Conservation (phyloP, 2,113 vertebrate species). For the Rhinoderma darwinii region DNA sequence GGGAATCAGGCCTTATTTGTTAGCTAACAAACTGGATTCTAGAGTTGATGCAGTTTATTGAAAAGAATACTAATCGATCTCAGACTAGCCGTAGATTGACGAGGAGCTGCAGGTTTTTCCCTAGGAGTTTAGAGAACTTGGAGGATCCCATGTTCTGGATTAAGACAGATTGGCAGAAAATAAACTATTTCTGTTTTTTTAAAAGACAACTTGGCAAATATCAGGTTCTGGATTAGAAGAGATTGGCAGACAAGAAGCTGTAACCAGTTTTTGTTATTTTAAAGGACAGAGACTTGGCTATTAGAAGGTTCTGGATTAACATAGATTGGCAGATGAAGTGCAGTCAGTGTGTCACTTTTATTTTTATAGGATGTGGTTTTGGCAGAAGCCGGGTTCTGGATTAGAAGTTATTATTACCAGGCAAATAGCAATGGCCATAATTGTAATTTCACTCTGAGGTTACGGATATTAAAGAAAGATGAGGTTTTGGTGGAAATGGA, state of each 20-base stretch:
- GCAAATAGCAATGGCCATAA: background rate
- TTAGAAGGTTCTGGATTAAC: background rate
- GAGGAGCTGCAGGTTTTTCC: background rate
- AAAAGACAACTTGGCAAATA: conserved; percentile 4
- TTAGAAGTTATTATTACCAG: conserved; percentile 10
- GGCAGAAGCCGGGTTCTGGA: conserved; percentile 19
- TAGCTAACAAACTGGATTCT: too few species aligned
- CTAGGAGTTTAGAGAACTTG: background rate
- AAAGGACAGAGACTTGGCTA: background rate
- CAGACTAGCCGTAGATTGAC: background rate
- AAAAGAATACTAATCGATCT: background rate
- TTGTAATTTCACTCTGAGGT: conserved; percentile 25
- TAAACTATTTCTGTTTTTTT: background rate
- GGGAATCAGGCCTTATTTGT: too few species aligned
- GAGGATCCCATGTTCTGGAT: background rate
- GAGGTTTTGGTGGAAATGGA: background rate
- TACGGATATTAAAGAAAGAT: background rate
- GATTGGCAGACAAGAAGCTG: conserved; percentile 2
- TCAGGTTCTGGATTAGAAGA: background rate
- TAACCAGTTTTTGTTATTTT: conserved; percentile 1
- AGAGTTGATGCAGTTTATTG: background rate
- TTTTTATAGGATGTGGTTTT: conserved; percentile 33
- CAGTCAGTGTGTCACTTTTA: background rate
- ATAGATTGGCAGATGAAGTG: conserved; percentile 16
- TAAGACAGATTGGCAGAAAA: background rate